Conservation (phyloP, 1,140 invertebrate genomes). For the Panulirus ornatus region DNA sequence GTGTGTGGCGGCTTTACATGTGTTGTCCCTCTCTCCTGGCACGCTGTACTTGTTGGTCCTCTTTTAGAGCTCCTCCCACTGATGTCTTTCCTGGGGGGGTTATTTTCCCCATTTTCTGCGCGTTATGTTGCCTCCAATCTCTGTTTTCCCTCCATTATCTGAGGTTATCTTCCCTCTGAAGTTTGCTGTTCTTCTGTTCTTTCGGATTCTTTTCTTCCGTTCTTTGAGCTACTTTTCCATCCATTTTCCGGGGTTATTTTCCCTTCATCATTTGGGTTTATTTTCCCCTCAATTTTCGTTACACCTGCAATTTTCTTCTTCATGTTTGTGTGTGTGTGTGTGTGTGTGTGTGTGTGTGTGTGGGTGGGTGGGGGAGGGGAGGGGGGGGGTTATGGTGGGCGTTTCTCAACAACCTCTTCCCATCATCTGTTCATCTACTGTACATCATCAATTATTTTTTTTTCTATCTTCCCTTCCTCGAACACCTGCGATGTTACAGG, state of each 20-base stretch:
- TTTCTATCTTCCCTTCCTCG: too few relatives aligned
- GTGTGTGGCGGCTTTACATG: background rate
- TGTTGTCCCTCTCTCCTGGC: background rate
- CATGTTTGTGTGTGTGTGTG: too few relatives aligned
- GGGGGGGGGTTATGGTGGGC: too few relatives aligned
- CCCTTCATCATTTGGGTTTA: background rate
- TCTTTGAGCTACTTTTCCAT: background rate
- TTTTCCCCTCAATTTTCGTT: background rate
- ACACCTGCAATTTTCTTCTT: background rate
- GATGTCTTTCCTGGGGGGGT: background rate
- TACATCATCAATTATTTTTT: background rate
- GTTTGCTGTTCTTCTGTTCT: constrained; percentile 2
- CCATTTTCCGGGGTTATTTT: background rate
- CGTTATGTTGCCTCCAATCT: background rate
- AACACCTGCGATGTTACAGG: background rate
- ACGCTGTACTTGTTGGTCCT: background rate
- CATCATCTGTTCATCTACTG: background rate
- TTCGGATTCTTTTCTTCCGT: background rate
- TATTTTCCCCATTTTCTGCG: background rate
- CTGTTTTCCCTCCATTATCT: background rate
- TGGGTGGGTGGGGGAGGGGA: too few relatives aligned
- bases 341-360: too few relatives aligned
- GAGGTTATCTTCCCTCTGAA: background rate
- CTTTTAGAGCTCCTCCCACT: background rate
- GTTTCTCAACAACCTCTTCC: background rate